Percentiles rank a stretch among this genome's conserved stretches.
phyloP scores from a whole-genome alignment of 2,113 vertebrate species.

The Peucedramus taeniatus region DNA sequence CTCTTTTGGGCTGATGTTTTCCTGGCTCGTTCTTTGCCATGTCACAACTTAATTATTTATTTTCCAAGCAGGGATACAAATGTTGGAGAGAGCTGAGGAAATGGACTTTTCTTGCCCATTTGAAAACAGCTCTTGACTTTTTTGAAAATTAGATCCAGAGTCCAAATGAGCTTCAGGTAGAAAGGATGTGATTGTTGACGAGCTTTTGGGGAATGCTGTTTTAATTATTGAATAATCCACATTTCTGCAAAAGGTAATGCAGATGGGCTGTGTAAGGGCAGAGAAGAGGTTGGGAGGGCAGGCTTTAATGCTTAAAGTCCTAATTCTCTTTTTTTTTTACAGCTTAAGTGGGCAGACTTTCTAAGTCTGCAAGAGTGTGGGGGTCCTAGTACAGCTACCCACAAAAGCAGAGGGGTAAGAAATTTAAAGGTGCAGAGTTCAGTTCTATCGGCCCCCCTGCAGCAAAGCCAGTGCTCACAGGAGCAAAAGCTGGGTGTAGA shows the following conservation, averaged over 20 bases:
- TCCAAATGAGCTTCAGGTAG: background rate
- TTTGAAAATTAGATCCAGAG: background rate
- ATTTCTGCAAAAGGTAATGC: background rate
- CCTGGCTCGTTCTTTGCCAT: background rate
- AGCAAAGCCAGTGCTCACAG: background rate
- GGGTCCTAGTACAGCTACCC: background rate
- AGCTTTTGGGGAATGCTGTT: background rate
- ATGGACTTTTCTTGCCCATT: background rate
- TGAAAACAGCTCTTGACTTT: background rate
- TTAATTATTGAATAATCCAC: background rate
- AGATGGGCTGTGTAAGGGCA: background rate
- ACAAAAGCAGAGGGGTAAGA: background rate
- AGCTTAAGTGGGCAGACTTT: background rate
- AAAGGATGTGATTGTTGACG: background rate
- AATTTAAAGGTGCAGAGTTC: background rate
- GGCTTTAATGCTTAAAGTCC: background rate
- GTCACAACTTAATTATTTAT: background rate
- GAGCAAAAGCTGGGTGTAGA: background rate
- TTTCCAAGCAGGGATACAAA: background rate
- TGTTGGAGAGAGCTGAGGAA: background rate
- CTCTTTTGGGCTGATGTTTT: background rate
- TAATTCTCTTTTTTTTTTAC: background rate
- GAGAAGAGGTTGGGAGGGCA: background rate
- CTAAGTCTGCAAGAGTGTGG: rapidly evolving
- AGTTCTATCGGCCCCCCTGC: background rate